These are phyloP conservation scores for Pentamera pediparva DNA, from an alignment of 53 echinoderm and acorn worm species.

Conservation along the genomic window DNA sequence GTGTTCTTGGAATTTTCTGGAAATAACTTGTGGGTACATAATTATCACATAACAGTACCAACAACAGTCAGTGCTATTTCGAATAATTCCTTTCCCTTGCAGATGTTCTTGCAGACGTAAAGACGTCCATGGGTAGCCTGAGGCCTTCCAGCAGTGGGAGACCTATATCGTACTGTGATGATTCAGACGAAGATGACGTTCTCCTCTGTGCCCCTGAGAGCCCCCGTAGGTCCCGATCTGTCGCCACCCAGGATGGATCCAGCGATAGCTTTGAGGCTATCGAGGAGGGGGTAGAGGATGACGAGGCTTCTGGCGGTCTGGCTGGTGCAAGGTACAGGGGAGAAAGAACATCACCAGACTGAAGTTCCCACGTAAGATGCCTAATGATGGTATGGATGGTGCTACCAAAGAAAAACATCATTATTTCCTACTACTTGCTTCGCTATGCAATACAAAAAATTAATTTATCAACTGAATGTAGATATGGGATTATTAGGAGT, in stretches of 20 bases:
- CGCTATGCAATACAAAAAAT: no score
- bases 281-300: constrained; percentile 3
- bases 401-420: no score
- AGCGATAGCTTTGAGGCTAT: constrained; percentile 31
- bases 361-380: no score
- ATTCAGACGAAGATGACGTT: not conserved
- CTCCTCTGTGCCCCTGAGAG: not conserved
- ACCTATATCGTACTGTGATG: not conserved
- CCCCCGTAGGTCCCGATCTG: not conserved
- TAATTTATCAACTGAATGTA: no score
- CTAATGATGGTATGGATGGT: no score
- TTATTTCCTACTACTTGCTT: no score
- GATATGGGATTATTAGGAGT: no score
- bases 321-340: constrained; percentile 15
- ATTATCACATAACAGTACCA: no score
- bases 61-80: not conserved
- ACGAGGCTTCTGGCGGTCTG: not conserved
- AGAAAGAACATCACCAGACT: not conserved
- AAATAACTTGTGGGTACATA: no score
- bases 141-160: not conserved
- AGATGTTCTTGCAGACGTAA: constrained; percentile 11
- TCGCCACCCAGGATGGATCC: constrained; percentile 7
- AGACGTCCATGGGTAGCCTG: not conserved
- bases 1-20: no score
- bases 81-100: not conserved